These are phyloP conservation scores for Drosophila subsilvestris DNA, from an alignment of 2,888 invertebrate species.

Conservation along the genomic window DNA sequence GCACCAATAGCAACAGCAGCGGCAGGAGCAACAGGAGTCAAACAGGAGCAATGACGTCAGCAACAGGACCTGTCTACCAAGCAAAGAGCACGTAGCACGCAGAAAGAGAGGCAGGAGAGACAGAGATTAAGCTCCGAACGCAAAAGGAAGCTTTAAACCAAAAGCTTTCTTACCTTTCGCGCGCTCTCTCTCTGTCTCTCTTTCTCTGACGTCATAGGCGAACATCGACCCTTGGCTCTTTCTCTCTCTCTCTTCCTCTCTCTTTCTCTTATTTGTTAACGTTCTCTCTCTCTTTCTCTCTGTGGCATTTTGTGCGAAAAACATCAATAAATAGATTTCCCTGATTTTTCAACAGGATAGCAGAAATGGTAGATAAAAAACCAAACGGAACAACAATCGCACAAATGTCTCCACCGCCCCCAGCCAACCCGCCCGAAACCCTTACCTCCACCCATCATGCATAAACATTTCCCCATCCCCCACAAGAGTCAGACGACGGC, in stretches of 20 bases:
- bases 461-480: conserved; percentile 8
- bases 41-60: conserved; percentile 72
- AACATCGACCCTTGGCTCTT: conserved; percentile 25
- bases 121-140: conserved; percentile 2
- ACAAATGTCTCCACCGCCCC: conserved; percentile 9
- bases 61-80: conserved; percentile 20
- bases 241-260: conserved; percentile 8
- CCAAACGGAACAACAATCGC: conserved; percentile 31
- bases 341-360: conserved; percentile 82
- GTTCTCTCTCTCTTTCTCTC: conserved; percentile 8
- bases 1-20: not conserved
- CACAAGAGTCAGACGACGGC: conserved; percentile 3
- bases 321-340: conserved; percentile 83
- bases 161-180: conserved; percentile 47
- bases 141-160: not conserved
- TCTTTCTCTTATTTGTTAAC: not conserved
- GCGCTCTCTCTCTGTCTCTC: conserved; percentile 5
- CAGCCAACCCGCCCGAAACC: conserved; percentile 12
- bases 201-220: conserved; percentile 20
- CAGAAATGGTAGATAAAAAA: conserved; percentile 62
- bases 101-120: not conserved
- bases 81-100: conserved; percentile 10
- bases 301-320: conserved; percentile 62
- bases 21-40: conserved; percentile 66
- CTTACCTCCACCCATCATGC: not conserved